Base-by-base conservation (phyloP, 2,113 vertebrate genomes). In the Halichoerus grypus region DNA sequence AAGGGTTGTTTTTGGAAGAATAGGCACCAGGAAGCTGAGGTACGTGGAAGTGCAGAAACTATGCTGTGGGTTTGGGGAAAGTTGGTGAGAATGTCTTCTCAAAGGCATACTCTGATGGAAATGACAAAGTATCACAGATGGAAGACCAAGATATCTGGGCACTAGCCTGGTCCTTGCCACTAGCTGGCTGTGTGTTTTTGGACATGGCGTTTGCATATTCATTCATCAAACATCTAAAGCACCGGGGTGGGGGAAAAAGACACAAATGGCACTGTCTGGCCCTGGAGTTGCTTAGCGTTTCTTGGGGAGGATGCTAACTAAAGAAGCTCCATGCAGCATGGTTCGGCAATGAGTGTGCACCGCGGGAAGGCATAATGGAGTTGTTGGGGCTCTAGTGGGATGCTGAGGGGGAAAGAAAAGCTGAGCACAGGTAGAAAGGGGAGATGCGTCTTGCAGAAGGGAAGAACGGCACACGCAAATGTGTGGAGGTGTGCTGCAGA, bases 381-480 rank as follows among this genome's bases (percentile, higher is more conserved):
- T 3, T 13, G 5, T 7, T 1, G 8, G 59, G 39, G 3, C 33
- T 42, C 55, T 26, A 16, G 69, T 3, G 22, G 28, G 49, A 4
- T 9, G 28, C 11, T 8, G 57, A 36, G 15, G 42, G 65, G 10
- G 6, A 80, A 31, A 26, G 61, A 28, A n/a, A 18, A 86, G 39
- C 26, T 31, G 3, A 15, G 49, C 0, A 7, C 0, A 16, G 31
- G 0, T 12, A 21, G 5, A 21, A 61, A 51, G n/a, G 46, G n/a
- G 28, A 82, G 26, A 15, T 0, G 21, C 3, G 6, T 6, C 2
- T 28, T 24, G 24, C 36, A 5, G 26, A 53, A 49, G 57, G 31
- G 28, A 61, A 71, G 31, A 9, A 26, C 0, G 1, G 12, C 3
- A 8, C 0, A 0, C 7, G 2, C 33, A 33, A 0, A 15, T 8